Conservation (phyloP, 2,113 vertebrate genomes). For the Heterocephalus glaber region DNA sequence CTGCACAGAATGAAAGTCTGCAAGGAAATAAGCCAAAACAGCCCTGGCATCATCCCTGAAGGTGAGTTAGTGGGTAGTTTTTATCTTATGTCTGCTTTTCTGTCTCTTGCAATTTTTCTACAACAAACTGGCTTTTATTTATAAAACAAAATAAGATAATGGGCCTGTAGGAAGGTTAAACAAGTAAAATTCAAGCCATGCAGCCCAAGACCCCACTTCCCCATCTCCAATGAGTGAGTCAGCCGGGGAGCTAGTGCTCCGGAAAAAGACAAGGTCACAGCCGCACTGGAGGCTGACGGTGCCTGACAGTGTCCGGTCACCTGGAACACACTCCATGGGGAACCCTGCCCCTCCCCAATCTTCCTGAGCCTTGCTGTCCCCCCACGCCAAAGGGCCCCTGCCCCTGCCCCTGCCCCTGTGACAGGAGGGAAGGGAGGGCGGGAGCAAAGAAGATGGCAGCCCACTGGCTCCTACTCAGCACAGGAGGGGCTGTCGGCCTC, state of each 20-base stretch:
- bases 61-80: neutral
- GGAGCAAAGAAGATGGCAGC: neutral
- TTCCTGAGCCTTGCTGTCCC: neutral
- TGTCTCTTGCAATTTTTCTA: constrained; percentile 22
- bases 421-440: neutral
- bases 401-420: neutral
- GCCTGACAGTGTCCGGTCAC: neutral
- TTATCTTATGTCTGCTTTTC: neutral
- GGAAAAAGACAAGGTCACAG: neutral
- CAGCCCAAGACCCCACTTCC: neutral
- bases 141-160: neutral
- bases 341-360: neutral
- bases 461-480: neutral
- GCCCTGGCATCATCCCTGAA: too few relatives aligned
- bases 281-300: too few relatives aligned
- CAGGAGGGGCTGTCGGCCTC: too few relatives aligned
- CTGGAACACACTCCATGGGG: neutral
- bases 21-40: neutral
- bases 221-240: neutral
- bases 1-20: neutral
- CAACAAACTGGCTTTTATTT: neutral
- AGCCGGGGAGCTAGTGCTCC: neutral
- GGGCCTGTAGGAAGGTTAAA: neutral
- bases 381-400: neutral
- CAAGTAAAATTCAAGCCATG: neutral